Evolutionary conservation across 2,797 vertebrate species (phyloP).

Genomic region (Bucorvus abyssinicus): DNA sequence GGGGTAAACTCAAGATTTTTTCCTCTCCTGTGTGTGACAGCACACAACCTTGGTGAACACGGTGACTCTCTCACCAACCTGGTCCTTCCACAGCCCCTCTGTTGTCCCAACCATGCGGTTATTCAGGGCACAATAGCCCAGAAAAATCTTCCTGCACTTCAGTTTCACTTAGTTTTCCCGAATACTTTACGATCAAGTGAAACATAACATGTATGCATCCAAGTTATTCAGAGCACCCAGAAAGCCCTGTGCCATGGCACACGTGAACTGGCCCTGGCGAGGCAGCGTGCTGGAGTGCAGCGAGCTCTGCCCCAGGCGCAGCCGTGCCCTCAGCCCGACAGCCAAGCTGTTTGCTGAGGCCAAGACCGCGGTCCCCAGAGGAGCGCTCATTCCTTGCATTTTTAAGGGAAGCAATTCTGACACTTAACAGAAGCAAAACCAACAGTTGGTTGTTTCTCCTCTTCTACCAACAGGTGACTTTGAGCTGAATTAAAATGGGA

Average conservation of each 20-base stretch:
- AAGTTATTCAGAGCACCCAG: background rate
- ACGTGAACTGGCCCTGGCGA: fast-evolving
- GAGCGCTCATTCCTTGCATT: background rate
- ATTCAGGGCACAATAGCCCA: background rate
- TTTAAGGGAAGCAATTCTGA: background rate
- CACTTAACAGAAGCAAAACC: background rate
- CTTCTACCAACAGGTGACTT: constrained; percentile 28
- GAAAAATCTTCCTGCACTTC: background rate
- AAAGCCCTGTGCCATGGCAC: fast-evolving
- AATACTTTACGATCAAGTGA: background rate
- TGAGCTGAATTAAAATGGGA: constrained; percentile 2
- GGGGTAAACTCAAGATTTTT: background rate
- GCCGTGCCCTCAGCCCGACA: fast-evolving
- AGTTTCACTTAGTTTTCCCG: background rate
- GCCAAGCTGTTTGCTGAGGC: background rate
- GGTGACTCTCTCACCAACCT: fast-evolving
- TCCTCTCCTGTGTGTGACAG: background rate
- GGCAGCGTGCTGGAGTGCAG: background rate
- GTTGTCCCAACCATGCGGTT: fast-evolving
- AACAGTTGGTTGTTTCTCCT: background rate
- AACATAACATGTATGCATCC: background rate
- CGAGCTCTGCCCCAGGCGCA: fast-evolving
- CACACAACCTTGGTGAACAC: background rate
- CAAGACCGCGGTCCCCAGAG: background rate
- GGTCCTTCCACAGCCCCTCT: background rate